Conservation (phyloP, 1,140 invertebrate species). For the Manduca sexta region DNA sequence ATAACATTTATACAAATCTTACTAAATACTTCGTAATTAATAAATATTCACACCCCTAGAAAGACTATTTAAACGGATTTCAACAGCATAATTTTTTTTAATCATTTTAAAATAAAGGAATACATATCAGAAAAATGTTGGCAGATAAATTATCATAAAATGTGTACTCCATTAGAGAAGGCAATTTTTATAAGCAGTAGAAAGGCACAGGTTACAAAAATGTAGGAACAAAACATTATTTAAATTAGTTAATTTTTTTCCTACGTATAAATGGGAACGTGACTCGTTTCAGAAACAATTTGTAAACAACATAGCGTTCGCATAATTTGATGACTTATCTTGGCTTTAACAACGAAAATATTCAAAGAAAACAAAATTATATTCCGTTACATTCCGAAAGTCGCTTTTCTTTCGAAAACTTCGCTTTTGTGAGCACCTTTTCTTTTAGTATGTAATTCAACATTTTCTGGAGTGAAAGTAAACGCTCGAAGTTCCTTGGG, state of each 20-base stretch:
- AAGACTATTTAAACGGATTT: no score
- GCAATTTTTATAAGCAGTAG: background rate
- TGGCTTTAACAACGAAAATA: slow-evolving; percentile 30
- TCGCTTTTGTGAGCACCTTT: slow-evolving; percentile 6
- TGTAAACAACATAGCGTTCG: slow-evolving; percentile 44
- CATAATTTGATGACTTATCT: slow-evolving; percentile 54
- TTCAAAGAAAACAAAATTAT: slow-evolving; percentile 30
- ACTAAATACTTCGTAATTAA: no score
- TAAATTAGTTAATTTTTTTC: slow-evolving; percentile 41
- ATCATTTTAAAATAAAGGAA: no score
- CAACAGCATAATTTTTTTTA: no score
- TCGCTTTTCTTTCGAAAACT: slow-evolving; percentile 23
- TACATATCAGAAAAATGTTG: no score
- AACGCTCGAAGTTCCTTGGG: background rate
- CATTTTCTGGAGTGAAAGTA: slow-evolving; percentile 5
- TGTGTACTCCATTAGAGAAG: no score
- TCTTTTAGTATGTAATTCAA: slow-evolving; percentile 5
- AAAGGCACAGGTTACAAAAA: background rate
- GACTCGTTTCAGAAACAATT: slow-evolving; percentile 47
- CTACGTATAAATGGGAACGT: slow-evolving; percentile 32
- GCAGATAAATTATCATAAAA: no score
- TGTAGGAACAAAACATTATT: slow-evolving; percentile 23
- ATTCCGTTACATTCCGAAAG: slow-evolving; percentile 25
- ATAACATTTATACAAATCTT: no score
- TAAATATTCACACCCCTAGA: no score